Evolutionary conservation across 1,140 invertebrate genomes (phyloP), one percentile per base, ranked within the genome.

Genomic region (Pseudomyrmex cubaensis): DNA sequence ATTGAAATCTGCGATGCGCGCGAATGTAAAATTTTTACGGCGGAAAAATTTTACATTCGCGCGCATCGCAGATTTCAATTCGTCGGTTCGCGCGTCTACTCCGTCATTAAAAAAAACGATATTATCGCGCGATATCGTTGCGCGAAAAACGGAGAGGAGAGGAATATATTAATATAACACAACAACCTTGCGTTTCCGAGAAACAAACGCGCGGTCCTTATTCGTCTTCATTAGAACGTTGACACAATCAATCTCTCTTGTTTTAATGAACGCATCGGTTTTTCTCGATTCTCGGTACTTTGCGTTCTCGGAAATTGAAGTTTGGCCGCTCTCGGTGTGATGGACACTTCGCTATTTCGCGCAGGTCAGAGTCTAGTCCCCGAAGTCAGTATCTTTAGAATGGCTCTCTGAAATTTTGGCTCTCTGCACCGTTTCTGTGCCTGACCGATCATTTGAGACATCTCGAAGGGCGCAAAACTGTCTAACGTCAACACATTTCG

Each of bases 211-310:
- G 9, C 20, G 20, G 52, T 70, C 13, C 9, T 20, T 4, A 22
- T 22, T 22, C 20, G 13, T 17, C 25, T 56, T 56, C 13, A 20
- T 72, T 57, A 56, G 35, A 7, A 57, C 52, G 44, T 2, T 17
- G 8, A 5, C 0, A 69, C 17, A 8, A 46, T 73, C 54, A 8
- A 59, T 20, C n/a, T 59, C 8, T 7, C 13, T 25, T 0, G 13
- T n/a, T 73, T 69, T 57, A 72, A 72, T 44, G 4, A 57, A 57
- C 13, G 66, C 66, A 57, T 61, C 20, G 9, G 20, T 75, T 64
- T 35, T 44, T 20, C 48, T 2, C 57, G 8, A 62, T 25, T 75
- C 13, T 44, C n/a, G 10, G 9, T 25, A 35, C 46, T 73, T 12
- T 13, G 12, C 54, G 7, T 56, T 48, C 57, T 15, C 54, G 12